phyloP scores from a whole-genome alignment of 2,888 invertebrate species.

The Nudaria mundana region DNA sequence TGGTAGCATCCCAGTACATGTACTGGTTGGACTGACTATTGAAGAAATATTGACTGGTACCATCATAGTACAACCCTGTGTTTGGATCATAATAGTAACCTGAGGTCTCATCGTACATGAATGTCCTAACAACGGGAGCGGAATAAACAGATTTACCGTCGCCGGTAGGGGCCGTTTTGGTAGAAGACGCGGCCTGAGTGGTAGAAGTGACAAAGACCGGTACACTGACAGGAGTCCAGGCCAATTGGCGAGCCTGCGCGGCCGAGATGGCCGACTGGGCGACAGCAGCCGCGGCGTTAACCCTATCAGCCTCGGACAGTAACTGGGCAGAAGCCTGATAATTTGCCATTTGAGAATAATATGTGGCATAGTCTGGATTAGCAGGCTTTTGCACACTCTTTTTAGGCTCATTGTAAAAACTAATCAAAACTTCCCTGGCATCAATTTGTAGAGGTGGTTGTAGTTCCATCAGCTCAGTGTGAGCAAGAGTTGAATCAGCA shows the following conservation, averaged over 20 bases:
- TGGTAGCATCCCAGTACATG: slow-evolving; percentile 95
- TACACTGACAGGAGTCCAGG: slow-evolving; percentile 77
- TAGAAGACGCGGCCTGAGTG: slow-evolving; percentile 58
- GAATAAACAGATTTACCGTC: slow-evolving; percentile 85
- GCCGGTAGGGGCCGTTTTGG: slow-evolving; percentile 80
- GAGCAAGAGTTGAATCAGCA: slow-evolving; percentile 66
- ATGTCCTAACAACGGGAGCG: slow-evolving; percentile 94
- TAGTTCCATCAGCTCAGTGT: slow-evolving; percentile 55
- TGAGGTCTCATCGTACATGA: slow-evolving; percentile 96
- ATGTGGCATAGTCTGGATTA: slow-evolving; percentile 54
- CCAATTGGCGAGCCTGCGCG: slow-evolving; percentile 71
- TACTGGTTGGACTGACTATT: slow-evolving; percentile 95
- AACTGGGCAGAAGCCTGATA: slow-evolving; percentile 84
- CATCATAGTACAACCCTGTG: slow-evolving; percentile 98
- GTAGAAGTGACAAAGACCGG: slow-evolving; percentile 70
- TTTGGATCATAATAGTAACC: slow-evolving; percentile 97
- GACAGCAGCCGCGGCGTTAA: slow-evolving; percentile 93
- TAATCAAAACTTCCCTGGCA: slow-evolving; percentile 83
- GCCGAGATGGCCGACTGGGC: slow-evolving; percentile 91
- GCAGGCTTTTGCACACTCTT: slow-evolving; percentile 48
- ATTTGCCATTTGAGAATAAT: slow-evolving; percentile 60
- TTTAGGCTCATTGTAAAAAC: slow-evolving; percentile 70
- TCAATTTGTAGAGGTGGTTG: slow-evolving; percentile 63
- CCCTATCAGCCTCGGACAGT: slow-evolving; percentile 85
- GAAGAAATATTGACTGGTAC: slow-evolving; percentile 97